Conservation (phyloP, 2,888 invertebrate genomes). For the Drosophila borealis region DNA sequence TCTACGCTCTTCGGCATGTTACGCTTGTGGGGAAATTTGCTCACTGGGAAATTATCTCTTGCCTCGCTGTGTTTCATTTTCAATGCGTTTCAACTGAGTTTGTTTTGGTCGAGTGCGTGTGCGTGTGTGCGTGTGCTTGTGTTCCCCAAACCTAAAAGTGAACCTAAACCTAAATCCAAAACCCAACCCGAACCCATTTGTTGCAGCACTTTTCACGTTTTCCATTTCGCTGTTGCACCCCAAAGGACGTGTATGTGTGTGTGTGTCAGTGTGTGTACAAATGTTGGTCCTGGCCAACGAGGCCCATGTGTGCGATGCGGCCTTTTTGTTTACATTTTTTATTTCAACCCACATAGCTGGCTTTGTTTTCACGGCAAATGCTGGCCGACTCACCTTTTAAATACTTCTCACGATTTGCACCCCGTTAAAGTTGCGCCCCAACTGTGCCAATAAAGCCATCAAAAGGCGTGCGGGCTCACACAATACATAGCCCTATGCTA, state of each 20-base stretch:
- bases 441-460: slow-evolving; percentile 62
- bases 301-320: slow-evolving; percentile 67
- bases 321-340: slow-evolving; percentile 79
- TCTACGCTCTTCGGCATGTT: slow-evolving; percentile 24
- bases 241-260: slow-evolving; percentile 10
- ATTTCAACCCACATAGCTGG: slow-evolving; percentile 70
- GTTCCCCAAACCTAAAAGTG: slow-evolving; percentile 4
- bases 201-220: slow-evolving; percentile 78
- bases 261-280: slow-evolving; percentile 26
- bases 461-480: slow-evolving; percentile 51
- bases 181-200: slow-evolving; percentile 64
- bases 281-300: slow-evolving; percentile 62
- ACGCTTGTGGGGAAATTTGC: slow-evolving; percentile 54
- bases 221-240: slow-evolving; percentile 56
- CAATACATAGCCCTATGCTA: neutral
- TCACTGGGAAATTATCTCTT: slow-evolving; percentile 47
- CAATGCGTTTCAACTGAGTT: slow-evolving; percentile 21
- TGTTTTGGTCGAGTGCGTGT: slow-evolving; percentile 14
- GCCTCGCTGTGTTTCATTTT: slow-evolving; percentile 21
- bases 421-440: slow-evolving; percentile 44
- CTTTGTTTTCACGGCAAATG: slow-evolving; percentile 57
- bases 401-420: slow-evolving; percentile 50
- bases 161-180: slow-evolving; percentile 50
- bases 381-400: slow-evolving; percentile 64
- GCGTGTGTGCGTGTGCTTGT: neutral